Base-by-base conservation (phyloP, 2,888 invertebrate genomes). In the Phengaris arion region DNA sequence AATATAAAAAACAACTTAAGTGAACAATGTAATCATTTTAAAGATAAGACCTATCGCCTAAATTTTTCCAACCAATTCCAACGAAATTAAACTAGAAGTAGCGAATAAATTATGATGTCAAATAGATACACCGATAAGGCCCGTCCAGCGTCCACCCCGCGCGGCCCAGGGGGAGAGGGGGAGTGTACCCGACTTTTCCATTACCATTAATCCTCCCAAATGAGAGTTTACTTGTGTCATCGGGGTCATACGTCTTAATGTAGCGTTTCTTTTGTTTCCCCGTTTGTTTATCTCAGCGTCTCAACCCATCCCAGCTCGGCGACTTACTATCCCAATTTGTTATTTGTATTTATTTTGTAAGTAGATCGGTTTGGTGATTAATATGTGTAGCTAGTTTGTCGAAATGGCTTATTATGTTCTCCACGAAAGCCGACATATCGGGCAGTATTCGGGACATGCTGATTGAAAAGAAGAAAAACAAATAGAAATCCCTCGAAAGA, bases 151-250 rank as follows among this genome's bases (percentile, higher is more conserved):
- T 76, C 78, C 77, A 76, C 80, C 79, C 55, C 74, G 74, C 35
- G 4, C 73, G 76, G 74, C 74, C 76, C 78, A 77, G 74, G 75
- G 78, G 77, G n/a, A 59, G 76, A 72, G 74, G 68, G 79, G 78
- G 77, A 76, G 76, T 77, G 77, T 82, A 87, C 86, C 84, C 84
- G 86, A 86, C 85, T 86, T 86, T 86, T 86, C 87, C 87, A 87
- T 87, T 87, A 87, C 82, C 87, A 86, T 86, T 87, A 86, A 86
- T 86, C 85, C 85, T 82, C 78, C 81, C 81, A 82, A 84, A 85
- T 82, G 84, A 85, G 84, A 83, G 79, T 84, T 84, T 84, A 85
- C 84, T 82, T 81, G 83, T 83, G 83, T 84, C 84, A 83, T 85
- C 84, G 81, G 82, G 84, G 81, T 82, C 82, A 82, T 85, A 83